Evolutionary conservation across 2,888 invertebrate genomes (phyloP).

Genomic region (Leptarthrus brevirostris): DNA sequence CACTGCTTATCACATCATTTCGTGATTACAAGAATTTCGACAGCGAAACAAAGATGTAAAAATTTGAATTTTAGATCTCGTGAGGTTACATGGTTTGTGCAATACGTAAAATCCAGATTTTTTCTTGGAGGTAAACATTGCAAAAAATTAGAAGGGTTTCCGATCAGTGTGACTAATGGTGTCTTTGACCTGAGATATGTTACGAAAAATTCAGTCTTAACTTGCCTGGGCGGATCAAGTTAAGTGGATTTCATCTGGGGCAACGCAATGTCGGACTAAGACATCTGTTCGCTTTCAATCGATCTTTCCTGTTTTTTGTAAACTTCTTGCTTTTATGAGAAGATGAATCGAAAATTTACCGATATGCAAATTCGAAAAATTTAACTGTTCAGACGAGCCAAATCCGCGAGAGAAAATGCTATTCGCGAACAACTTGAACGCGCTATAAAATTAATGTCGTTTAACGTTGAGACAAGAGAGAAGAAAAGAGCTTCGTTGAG

Average conservation of each 20-base stretch:
- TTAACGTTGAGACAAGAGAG: neutral
- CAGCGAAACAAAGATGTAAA: neutral
- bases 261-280: no score
- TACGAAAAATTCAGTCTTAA: neutral
- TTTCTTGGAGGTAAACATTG: neutral
- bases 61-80: neutral
- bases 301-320: neutral
- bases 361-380: neutral
- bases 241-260: no score
- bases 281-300: neutral
- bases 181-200: neutral
- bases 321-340: neutral
- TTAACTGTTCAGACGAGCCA: neutral
- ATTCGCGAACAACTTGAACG: no score
- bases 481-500: neutral
- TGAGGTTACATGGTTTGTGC: neutral
- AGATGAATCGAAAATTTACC: neutral
- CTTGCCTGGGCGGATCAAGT: no score
- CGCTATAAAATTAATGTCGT: no score
- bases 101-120: neutral
- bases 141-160: conserved; percentile 1
- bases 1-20: no score
- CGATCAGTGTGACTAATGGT: neutral
- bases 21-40: neutral
- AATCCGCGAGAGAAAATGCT: no score